Conservation (phyloP, 1,140 invertebrate species). For the Aplysia californica region DNA sequence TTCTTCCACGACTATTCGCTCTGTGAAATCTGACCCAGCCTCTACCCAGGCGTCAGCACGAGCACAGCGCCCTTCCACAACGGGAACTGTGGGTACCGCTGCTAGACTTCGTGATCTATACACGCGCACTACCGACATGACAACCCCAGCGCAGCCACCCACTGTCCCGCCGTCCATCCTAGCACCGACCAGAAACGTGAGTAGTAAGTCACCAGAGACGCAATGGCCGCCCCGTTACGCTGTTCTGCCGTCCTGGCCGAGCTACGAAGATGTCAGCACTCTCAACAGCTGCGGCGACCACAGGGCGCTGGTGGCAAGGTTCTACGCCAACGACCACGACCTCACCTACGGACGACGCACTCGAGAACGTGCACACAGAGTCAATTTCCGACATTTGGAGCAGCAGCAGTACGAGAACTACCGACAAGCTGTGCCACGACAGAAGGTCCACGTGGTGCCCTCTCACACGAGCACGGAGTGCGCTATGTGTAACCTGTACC, state of each 20-base stretch:
- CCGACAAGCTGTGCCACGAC: background rate
- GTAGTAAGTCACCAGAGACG: background rate
- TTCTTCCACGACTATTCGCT: background rate
- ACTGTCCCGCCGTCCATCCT: background rate
- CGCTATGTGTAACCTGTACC: background rate
- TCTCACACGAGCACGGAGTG: background rate
- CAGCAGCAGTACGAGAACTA: background rate
- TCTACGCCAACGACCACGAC: too few species aligned
- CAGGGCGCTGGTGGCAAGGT: background rate
- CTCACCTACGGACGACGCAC: too few species aligned
- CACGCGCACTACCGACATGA: background rate
- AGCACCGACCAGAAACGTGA: background rate
- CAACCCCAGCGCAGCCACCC: background rate
- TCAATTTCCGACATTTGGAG: background rate
- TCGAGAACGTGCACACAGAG: background rate
- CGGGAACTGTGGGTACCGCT: background rate
- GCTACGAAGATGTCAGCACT: background rate
- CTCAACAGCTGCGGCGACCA: constrained; percentile 1
- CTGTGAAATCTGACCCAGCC: background rate
- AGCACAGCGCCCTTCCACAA: background rate
- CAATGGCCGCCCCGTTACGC: background rate
- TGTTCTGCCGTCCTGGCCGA: constrained; percentile 1
- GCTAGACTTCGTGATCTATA: background rate
- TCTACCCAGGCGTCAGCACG: background rate
- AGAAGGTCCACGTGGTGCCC: background rate